Evolutionary conservation across 2,113 vertebrate species (phyloP), one percentile per base, ranked within the genome.

Genomic region (Channa argus): DNA sequence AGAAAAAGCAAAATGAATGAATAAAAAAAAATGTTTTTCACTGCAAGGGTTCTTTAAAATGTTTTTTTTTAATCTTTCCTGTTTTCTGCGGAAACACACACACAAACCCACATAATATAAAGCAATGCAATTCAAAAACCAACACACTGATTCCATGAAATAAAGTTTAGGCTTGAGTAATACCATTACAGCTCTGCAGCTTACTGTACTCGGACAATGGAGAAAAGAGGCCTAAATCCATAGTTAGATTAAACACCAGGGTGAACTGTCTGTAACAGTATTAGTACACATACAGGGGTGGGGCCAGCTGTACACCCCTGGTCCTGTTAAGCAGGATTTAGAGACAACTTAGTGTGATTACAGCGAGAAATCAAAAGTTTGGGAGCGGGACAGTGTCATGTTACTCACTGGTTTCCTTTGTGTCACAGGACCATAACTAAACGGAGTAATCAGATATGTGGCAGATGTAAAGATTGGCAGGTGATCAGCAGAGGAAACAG

Each of bases 221-320:
- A 79, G 79, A 71, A 66, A 70, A 87, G 88, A 84, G 81, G 74
- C 55, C 75, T 86, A 89, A 91, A 92, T 89, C 91, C 92, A 91
- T 82, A 86, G 91, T 89, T 91, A 88, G 89, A 94, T 92, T 90
- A 93, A 90, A 91, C 36, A 89, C 56, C 77, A 81, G 82, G 80
- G 82, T 83, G 85, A 82, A 80, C 84, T 72, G 84, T 87, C 64
- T 88, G 76, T 89, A 80, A 87, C 89, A 77, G 87, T 73, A 80
- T 86, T 93, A 93, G 87, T 64, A 74, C 78, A 56, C 54, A 63
- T 86, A 71, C 87, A 64, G 60, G 55, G 62, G 54, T 11, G 13
- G 51, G 71, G 66, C 86, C 87, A 90, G 88, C 90, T 91, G 88
- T 79, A 92, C 83, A 78, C 75, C 74, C 72, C 80, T 54, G 90